Evolutionary conservation across 2,888 invertebrate species (phyloP), one percentile per base, ranked within the genome.

Genomic region (Slavum lentiscoides): DNA sequence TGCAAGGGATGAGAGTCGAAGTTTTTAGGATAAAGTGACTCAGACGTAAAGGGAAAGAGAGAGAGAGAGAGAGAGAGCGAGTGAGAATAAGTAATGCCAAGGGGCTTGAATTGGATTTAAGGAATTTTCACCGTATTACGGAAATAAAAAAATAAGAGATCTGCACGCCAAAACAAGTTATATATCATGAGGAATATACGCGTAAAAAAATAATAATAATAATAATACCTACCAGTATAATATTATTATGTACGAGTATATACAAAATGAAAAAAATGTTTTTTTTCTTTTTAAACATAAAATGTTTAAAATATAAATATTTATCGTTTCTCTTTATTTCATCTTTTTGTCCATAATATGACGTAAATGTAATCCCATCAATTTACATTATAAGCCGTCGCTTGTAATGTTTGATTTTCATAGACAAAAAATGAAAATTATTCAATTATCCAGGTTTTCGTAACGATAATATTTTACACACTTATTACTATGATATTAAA

Each of bases 91-190:
- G 55, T 37, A 69, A 55, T 19, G 37, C 37, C 30, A 55, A 69
- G 30, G 55, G 69, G 55, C 55, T 69, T 55, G 30, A 69, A 69
- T 55, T 55, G 55, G 55, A 55, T 69, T 69, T 55, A 30, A 55
- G 11, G 43, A 43, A 9, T 43, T 43, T 43, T 43, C 43, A 11
- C 43, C 9, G 11, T 43, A 43, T 43, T 43, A 11, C 43, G 43
- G 4, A 13, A 53, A 17, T 5, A 53, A 13, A 53, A 53, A 53
- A 53, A 13, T 23, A 69, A 30, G 30, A 30, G 53, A 9, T 53
- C 19, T 30, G 68, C 9, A 17, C 1, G 9, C 8, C 68, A 53
- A 68, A 68, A 30, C 8, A 53, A 68, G 23, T 53, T 30, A 17
- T 30, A 30, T 30, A 53, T 53, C 43, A 11, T 43, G 7, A 43